A percentile compares a stretch with the other conserved stretches of the same genome.
Conservation (phyloP, 2,113 vertebrate species). For the Antennarius striatus region DNA sequence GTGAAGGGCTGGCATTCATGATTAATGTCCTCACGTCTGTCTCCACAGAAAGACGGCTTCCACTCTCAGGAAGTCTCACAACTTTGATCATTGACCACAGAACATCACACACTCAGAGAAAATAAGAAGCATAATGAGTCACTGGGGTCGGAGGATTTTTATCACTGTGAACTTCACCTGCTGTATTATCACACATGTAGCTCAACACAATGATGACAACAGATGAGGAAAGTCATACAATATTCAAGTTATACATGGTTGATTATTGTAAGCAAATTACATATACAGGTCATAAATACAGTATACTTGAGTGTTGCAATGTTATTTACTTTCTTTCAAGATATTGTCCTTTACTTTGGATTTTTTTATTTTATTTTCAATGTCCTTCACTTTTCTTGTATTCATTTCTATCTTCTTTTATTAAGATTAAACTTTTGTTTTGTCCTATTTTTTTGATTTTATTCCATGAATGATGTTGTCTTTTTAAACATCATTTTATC, state of each 20-base stretch:
- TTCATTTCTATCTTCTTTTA: too few relatives aligned
- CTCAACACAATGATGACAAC: not conserved
- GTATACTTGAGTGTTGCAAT: not conserved
- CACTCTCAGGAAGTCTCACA: slow-evolving; percentile 21
- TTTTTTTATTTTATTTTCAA: too few relatives aligned
- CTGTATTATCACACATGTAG: not conserved
- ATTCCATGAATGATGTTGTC: too few relatives aligned
- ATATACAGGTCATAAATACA: too few relatives aligned
- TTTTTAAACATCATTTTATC: too few relatives aligned
- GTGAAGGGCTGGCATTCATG: slow-evolving; percentile 65
- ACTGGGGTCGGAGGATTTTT: not conserved
- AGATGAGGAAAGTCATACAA: not conserved
- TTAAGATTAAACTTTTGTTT: too few relatives aligned
- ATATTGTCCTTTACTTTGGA: too few relatives aligned
- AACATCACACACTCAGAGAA: slow-evolving; percentile 4
- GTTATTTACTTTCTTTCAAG: too few relatives aligned
- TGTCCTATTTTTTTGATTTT: too few relatives aligned
- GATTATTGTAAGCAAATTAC: not conserved
- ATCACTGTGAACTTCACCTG: not conserved
- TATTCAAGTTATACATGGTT: slow-evolving; percentile 3
- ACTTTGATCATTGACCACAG: slow-evolving; percentile 20
- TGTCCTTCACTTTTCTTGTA: too few relatives aligned
- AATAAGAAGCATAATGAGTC: slow-evolving; percentile 24
- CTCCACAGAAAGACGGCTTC: slow-evolving; percentile 30
- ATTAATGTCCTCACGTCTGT: slow-evolving; percentile 60